Conservation (phyloP, 53 echinoderm and acorn worm genomes). For the Hippasteria phrygiana region DNA sequence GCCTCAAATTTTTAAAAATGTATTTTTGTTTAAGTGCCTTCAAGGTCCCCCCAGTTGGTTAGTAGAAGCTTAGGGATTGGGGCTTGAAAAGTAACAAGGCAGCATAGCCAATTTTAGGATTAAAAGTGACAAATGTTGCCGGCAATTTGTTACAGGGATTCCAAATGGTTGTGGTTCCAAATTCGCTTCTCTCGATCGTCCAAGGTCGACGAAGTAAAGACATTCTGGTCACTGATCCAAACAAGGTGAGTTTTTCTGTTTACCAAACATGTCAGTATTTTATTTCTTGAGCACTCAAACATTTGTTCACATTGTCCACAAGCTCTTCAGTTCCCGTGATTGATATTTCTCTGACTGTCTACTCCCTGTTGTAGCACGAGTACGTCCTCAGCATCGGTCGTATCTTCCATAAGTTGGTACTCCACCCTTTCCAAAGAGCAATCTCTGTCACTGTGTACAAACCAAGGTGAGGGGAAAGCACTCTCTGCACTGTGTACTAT, state of each 20-base stretch:
- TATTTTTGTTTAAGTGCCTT: no score
- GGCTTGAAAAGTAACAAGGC: no score
- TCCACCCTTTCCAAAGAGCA: slow-evolving; percentile 65
- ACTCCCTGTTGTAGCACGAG: slow-evolving; percentile 48
- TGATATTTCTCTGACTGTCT: neutral
- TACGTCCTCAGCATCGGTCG: slow-evolving; percentile 87
- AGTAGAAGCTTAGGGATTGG: no score
- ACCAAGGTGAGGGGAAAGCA: slow-evolving; percentile 75
- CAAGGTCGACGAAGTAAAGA: slow-evolving; percentile 66
- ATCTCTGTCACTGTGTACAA: slow-evolving; percentile 83
- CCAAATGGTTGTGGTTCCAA: slow-evolving; percentile 82
- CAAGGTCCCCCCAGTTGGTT: no score
- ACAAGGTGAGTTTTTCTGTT: slow-evolving; percentile 46
- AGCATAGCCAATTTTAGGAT: no score
- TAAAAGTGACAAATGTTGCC: no score
- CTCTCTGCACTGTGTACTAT: neutral
- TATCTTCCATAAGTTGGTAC: slow-evolving; percentile 80
- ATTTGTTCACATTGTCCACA: neutral
- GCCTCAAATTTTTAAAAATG: no score
- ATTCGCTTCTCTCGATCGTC: slow-evolving; percentile 50
- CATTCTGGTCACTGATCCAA: slow-evolving; percentile 73
- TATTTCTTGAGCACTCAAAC: neutral
- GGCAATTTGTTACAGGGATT: slow-evolving; percentile 77
- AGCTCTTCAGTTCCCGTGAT: neutral
- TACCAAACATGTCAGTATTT: no score